Evolutionary conservation across 2,113 vertebrate genomes (phyloP).

Genomic region (Centropus unirufus): DNA sequence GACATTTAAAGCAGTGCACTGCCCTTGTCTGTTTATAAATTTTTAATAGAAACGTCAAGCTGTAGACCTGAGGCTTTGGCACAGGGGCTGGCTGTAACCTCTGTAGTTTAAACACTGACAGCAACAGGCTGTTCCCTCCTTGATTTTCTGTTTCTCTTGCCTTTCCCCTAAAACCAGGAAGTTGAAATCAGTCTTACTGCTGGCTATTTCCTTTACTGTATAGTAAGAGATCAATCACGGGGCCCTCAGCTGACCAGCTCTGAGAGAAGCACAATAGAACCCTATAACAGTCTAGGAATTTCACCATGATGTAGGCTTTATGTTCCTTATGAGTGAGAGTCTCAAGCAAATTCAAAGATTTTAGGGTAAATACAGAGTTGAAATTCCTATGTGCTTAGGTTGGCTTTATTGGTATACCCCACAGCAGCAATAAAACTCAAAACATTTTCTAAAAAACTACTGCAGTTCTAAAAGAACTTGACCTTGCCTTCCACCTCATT

Average conservation of each 20-base stretch:
- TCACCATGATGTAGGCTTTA: not conserved
- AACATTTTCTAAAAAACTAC: not conserved
- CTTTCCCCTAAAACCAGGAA: not conserved
- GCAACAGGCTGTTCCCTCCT: not conserved
- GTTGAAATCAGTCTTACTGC: not conserved
- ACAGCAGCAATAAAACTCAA: conserved; percentile 43
- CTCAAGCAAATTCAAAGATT: conserved; percentile 3
- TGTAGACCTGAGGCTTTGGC: not conserved
- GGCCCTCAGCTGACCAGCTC: not conserved
- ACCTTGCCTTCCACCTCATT: not conserved
- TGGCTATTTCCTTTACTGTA: not conserved
- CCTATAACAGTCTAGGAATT: not conserved
- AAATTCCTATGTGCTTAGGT: conserved; percentile 38
- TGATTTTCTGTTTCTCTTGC: not conserved
- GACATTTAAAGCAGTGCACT: not conserved
- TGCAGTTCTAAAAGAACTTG: not conserved
- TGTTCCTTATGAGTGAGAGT: not conserved
- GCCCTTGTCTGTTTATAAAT: not conserved
- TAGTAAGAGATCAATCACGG: not conserved
- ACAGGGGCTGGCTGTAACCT: not conserved
- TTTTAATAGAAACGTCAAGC: not conserved
- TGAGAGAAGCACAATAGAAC: not conserved
- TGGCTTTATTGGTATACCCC: conserved; percentile 20
- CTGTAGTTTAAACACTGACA: not conserved
- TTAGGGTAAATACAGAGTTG: not conserved